Evolutionary conservation across 2,797 vertebrate species (phyloP), one percentile per base, ranked within the genome.

Genomic region (Oreonectes daqikongensis): DNA sequence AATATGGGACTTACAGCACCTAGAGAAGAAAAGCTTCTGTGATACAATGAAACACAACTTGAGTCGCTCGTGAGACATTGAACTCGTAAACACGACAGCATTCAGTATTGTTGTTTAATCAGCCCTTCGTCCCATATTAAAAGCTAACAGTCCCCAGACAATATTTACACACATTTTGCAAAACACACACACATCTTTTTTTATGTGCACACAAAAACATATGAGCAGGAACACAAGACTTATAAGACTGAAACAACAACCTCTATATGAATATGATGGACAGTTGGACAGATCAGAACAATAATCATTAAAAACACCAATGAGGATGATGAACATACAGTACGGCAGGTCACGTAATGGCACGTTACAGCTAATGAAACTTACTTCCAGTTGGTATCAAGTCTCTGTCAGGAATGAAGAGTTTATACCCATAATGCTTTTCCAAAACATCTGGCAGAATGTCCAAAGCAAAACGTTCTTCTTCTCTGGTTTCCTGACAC

Each of bases 321-420:
- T 42, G 40, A 42, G 10, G 5, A 55, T 55, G 24, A 26, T n/a
- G 10, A 26, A 14, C 1, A 12, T 26, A 7, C 5, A 11, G 5
- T 15, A 26, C 12, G 26, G 1, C 24, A 55, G 11, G 22, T 24
- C 53, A 55, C 4, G 14, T 26, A 15, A 14, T 22, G 2, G 18
- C 11, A 24, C 48, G 9, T 55, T 24, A 57, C 42, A 38, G n/a
- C 12, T 79, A 87, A 83, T 88, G 79, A 44, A 60, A 94, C 97
- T 97, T 95, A 98, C 97, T 99, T 96, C 97, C 97, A 88, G 97
- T 97, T 83, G 97, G 96, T 90, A 98, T 99, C 92, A 99, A 94
- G 92, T 99, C 97, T 93, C 97, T 96, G 83, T 96, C 94, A 84
- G 92, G 92, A 85, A 93, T 93, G 87, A 94, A 94, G 85, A 96